These are phyloP conservation scores for Paraescarpia echinospica DNA, from an alignment of 1,140 invertebrate genomes.

Conservation along the genomic window DNA sequence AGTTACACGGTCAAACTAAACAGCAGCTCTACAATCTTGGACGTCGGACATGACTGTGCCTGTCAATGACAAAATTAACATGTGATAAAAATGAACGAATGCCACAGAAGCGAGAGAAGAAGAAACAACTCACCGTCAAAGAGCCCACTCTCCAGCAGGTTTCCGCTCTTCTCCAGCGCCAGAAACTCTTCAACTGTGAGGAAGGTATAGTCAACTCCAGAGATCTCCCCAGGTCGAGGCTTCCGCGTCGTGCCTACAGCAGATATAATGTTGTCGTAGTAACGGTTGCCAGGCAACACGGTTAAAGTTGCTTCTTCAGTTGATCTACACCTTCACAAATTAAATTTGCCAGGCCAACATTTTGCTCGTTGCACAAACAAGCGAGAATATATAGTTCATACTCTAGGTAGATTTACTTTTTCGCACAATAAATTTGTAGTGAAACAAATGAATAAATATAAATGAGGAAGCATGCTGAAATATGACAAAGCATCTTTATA, in stretches of 20 bases:
- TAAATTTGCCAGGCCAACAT: too few species aligned
- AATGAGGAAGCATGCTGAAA: too few species aligned
- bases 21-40: too few species aligned
- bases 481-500: too few species aligned
- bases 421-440: too few species aligned
- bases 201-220: constrained; percentile 72
- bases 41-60: not conserved
- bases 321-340: not conserved
- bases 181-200: constrained; percentile 66
- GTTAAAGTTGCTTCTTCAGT: not conserved
- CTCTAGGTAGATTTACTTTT: constrained; percentile 2
- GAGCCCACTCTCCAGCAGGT: constrained; percentile 69
- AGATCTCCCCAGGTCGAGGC: constrained; percentile 66
- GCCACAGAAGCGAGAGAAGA: not conserved
- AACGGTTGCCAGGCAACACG: not conserved
- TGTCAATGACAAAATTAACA: not conserved
- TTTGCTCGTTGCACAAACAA: constrained; percentile 6
- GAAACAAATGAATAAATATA: too few species aligned
- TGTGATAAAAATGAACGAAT: not conserved
- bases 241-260: constrained; percentile 64
- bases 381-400: not conserved
- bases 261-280: constrained; percentile 9
- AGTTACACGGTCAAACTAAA: too few species aligned
- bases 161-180: constrained; percentile 65
- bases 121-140: constrained; percentile 64